Evolutionary conservation across 1,140 invertebrate species (phyloP), one percentile per base, ranked within the genome.

Genomic region (Anastatus disparis): DNA sequence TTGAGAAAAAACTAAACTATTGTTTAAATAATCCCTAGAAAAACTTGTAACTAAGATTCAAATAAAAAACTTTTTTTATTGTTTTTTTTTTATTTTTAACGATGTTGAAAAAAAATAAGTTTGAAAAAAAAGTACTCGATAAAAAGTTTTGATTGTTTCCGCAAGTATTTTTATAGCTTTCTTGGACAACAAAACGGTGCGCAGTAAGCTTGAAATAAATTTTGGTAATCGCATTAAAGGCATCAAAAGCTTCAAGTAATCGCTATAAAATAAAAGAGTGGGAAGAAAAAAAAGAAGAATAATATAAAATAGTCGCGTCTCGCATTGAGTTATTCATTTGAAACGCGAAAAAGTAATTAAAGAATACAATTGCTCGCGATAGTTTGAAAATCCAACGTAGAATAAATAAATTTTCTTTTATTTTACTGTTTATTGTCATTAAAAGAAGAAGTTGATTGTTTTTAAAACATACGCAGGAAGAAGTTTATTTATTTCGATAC

Each of bases 311-410:
- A 15, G 40, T 44, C 40, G 40, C 40, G 3, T 8, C 42, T n/a
- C 42, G 46, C 46, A 3, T 24, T 13, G 26, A 15, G 17, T 29
- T n/a, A n/a, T n/a, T 53, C 50, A 53, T 53, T 29, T 53, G n/a
- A 29, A 27, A 53, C 50, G 22, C 50, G 50, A 27, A 53, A 53
- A 53, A 53, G 50, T 24, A 53, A 53, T 53, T 53, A 53, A 53
- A 53, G 26, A 13, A 15, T 24, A 53, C 26, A 53, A 26, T 53
- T 9, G 13, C 26, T 29, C 22, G 26, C 50, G 50, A 53, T 53
- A 48, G n/a, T 48, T 48, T 7, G 46, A 48, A 22, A 48, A 10
- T 15, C 40, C 7, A 10, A 35, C 31, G 31, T n/a, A 10, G 31
- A 35, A 35, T 35, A 35, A 35, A 35, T 35, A 35, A 4, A 6